phyloP scores from a whole-genome alignment of 2,113 vertebrate species.

The Leucopsar rothschildi region DNA sequence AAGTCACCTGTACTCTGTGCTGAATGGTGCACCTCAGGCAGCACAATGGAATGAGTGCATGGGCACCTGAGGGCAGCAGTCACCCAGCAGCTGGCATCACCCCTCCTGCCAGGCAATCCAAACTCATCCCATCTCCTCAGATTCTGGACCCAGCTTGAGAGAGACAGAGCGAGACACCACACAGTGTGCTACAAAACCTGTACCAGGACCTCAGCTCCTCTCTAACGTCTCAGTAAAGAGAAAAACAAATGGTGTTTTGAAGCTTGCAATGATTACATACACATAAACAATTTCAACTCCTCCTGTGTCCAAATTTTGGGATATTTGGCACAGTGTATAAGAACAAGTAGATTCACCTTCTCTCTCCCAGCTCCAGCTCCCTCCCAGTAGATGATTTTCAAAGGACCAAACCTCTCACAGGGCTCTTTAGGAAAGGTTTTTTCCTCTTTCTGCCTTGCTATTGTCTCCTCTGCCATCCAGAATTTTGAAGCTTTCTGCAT shows the following conservation, averaged over 20 bases:
- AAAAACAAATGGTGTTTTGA: not conserved
- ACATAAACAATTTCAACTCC: not conserved
- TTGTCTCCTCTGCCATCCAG: not conserved
- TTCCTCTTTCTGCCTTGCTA: not conserved
- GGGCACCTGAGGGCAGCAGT: not conserved
- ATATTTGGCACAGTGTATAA: not conserved
- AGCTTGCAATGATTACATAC: not conserved
- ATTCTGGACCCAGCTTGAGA: not conserved
- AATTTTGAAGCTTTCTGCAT: not conserved
- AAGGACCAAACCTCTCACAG: not conserved
- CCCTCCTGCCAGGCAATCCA: not conserved
- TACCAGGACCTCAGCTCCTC: not conserved
- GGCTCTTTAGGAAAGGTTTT: not conserved
- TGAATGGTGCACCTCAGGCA: not conserved
- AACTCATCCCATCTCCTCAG: not conserved
- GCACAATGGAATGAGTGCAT: accelerated
- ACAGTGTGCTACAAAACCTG: not conserved
- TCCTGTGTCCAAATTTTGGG: not conserved
- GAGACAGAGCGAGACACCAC: not conserved
- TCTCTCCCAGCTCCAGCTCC: not conserved
- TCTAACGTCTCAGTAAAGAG: not conserved
- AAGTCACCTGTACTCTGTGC: accelerated
- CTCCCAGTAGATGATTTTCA: not conserved
- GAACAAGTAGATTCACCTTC: not conserved
- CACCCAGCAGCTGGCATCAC: not conserved